Evolutionary conservation across 2,797 vertebrate species (phyloP).

Genomic region (Muscicapa striata): DNA sequence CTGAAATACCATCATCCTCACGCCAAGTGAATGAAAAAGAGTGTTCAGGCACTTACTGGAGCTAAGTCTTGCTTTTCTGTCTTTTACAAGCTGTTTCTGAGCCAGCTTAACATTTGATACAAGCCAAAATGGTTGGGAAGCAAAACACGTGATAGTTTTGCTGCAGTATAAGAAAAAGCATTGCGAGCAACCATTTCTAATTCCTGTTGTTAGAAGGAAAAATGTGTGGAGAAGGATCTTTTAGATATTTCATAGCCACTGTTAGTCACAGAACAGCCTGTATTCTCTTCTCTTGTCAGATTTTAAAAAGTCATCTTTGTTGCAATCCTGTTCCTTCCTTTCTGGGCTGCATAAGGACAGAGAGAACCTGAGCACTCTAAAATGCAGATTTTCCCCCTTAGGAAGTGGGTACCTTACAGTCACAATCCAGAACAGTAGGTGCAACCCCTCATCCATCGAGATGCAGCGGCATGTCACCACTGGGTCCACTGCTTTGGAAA

Average conservation of each 20-base stretch:
- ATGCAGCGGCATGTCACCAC: not conserved
- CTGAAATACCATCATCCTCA: constrained; percentile 23
- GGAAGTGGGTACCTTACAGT: not conserved
- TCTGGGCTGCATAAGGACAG: not conserved
- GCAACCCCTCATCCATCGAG: fast-evolving
- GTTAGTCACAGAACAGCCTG: not conserved
- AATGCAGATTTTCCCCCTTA: not conserved
- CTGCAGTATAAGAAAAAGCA: not conserved
- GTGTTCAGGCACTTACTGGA: constrained; percentile 9
- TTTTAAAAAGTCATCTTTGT: not conserved
- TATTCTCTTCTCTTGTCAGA: not conserved
- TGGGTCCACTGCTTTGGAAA: not conserved
- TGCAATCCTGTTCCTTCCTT: not conserved
- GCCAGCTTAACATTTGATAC: constrained; percentile 6
- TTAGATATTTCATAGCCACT: not conserved
- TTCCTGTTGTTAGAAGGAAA: not conserved
- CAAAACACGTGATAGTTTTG: constrained; percentile 12
- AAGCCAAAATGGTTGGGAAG: constrained; percentile 13
- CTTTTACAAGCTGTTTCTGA: constrained; percentile 16
- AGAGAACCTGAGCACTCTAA: not conserved
- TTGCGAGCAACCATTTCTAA: not conserved
- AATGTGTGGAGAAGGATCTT: not conserved
- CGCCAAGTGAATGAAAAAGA: not conserved
- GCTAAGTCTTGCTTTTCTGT: constrained; percentile 23
- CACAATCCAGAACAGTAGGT: not conserved